Percentiles rank a stretch among this genome's conserved stretches.
These are phyloP conservation scores for Margaritifera margaritifera DNA, from an alignment of 2,888 invertebrate genomes.

Conservation along the genomic window DNA sequence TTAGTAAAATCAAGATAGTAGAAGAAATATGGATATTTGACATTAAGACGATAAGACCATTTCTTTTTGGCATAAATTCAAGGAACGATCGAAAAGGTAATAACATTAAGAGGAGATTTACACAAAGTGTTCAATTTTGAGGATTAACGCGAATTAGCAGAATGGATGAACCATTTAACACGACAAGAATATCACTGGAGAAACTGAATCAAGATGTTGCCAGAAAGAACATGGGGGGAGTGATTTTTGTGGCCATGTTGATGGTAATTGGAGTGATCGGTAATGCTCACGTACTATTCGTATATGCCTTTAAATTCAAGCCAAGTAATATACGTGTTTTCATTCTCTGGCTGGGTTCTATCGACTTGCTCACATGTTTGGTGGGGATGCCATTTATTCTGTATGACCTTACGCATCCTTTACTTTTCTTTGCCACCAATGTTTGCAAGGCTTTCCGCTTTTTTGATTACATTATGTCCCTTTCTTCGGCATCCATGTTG, in stretches of 20 bases:
- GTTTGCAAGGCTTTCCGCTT: slow-evolving; percentile 20
- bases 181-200: background rate
- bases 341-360: slow-evolving; percentile 13
- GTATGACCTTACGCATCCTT: slow-evolving; percentile 7
- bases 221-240: slow-evolving; percentile 15
- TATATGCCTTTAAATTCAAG: slow-evolving; percentile 13
- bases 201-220: slow-evolving; percentile 10
- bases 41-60: too few species aligned
- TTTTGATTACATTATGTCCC: slow-evolving; percentile 13
- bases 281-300: slow-evolving; percentile 16
- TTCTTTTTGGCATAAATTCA: too few species aligned
- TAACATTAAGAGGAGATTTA: too few species aligned
- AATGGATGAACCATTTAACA: too few species aligned
- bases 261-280: slow-evolving; percentile 21
- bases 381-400: slow-evolving; percentile 17
- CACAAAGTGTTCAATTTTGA: too few species aligned
- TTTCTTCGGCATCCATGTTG: slow-evolving; percentile 12
- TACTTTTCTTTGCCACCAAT: slow-evolving; percentile 6
- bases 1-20: too few species aligned
- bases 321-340: slow-evolving; percentile 15
- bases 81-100: too few species aligned
- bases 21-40: too few species aligned
- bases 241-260: slow-evolving; percentile 9
- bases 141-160: too few species aligned
- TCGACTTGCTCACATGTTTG: slow-evolving; percentile 19